Evolutionary conservation across 1,140 invertebrate species (phyloP).

Genomic region (Bombus confusus): DNA sequence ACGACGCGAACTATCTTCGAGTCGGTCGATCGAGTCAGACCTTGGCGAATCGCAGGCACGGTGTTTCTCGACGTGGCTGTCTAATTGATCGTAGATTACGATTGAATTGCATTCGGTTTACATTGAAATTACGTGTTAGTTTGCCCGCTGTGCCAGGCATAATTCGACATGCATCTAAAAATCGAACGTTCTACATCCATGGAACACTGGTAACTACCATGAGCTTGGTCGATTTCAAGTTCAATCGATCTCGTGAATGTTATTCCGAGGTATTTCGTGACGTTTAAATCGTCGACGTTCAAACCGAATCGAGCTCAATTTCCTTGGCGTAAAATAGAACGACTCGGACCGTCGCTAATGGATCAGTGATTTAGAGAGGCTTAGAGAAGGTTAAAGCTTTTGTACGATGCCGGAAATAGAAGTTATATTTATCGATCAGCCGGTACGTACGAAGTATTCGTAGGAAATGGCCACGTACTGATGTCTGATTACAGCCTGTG

Average conservation of each 20-base stretch:
- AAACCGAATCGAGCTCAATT: neutral
- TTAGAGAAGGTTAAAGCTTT: slow-evolving; percentile 19
- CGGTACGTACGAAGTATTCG: slow-evolving; percentile 6
- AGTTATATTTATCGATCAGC: slow-evolving; percentile 46
- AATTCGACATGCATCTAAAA: neutral
- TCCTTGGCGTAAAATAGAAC: neutral
- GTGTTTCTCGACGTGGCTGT: neutral
- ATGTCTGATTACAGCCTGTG: slow-evolving; percentile 36
- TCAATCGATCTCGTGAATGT: neutral
- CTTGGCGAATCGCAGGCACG: neutral
- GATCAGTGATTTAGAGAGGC: slow-evolving; percentile 21
- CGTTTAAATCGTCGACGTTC: neutral
- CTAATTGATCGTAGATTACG: slow-evolving; percentile 21
- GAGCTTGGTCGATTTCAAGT: neutral
- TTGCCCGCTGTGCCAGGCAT: neutral
- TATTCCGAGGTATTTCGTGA: too few relatives aligned
- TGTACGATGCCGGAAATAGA: slow-evolving; percentile 41
- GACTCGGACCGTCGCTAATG: neutral
- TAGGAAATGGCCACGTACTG: slow-evolving; percentile 17
- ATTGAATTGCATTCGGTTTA: neutral
- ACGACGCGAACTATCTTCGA: neutral
- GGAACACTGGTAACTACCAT: neutral
- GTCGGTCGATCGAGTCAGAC: neutral
- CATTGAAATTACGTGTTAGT: slow-evolving; percentile 10
- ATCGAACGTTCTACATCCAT: neutral